Base-by-base conservation (phyloP, 2,888 invertebrate genomes). In the Sarcophaga carnaria region DNA sequence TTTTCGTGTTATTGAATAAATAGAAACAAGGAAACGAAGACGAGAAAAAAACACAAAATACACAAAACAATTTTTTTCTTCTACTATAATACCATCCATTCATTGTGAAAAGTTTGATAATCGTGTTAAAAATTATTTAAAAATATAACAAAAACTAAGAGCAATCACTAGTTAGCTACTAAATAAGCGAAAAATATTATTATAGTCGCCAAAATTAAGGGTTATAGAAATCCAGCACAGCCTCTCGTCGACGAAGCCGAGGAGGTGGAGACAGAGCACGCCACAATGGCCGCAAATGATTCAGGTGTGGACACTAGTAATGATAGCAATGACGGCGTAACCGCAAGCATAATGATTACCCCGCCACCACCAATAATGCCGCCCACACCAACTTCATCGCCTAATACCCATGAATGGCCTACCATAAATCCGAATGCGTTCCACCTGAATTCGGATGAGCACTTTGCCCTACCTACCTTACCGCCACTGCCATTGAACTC, bases 291-390 rank as follows among this genome's bases (percentile, higher is more conserved):
- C 84, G 90, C 92, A 69, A 90, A 92, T 87, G 96, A 96, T 94
- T 96, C 96, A 62, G 96, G 96, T 77, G 96, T 96, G 64, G 96
- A 96, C 90, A 96, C 96, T 71, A 96, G 96, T 69, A 90, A 89
- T 69, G 89, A 89, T 74, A 89, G 89, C 71, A 90, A 90, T 85
- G 89, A 90, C 77, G 89, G 89, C 69, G 87, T 88, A 11, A 85
- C 88, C 20, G 90, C 80, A 67, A 88, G 87, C 60, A 86, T 88
- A 63, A 88, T 83, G 77, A 88, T 88, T 63, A 88, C 87, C 72
- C 88, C 85, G 63, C 88, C 88, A 37, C 88, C 88, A 37, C 87
- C 88, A 82, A 87, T 84, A 80, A 89, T 87, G 89, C 89, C 86
- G 83, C 88, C 84, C 78, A 88, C 88, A 27, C 87, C 87, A 62